Evolutionary conservation across 2,888 invertebrate species (phyloP), one percentile per base, ranked within the genome.

Genomic region (Lepetodrilus schrolli): DNA sequence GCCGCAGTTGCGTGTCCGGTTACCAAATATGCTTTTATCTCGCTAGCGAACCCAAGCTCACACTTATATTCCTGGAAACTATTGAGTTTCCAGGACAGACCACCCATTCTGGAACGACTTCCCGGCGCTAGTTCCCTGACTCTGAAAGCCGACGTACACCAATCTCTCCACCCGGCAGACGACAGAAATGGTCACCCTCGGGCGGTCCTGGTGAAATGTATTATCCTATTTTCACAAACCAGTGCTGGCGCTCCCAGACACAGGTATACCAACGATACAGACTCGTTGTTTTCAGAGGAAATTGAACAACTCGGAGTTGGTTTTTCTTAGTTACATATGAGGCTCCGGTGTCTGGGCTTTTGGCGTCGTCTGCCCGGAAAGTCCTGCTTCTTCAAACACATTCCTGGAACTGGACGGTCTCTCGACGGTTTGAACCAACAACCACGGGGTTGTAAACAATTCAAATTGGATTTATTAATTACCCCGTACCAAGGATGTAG

Each of bases 1-100:
- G 23, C 58, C 58, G 58, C 17, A 58, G 58, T 58, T 58, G 34
- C 58, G 58, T 58, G 34, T 58, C 58, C 7, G 26, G 58, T 58
- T 58, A 58, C 58, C 58, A 58, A 58, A 30, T 58, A 58, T 58
- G 58, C 58, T 58, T 58, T 58, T 58, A 58, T 58, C 30, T 58
- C 58, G 58, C 17, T 58, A 30, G 58, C 58, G n/a, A 58, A 13
- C 58, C 58, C 30, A 34, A 58, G 30, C n/a, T 23, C 30, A 58
- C 58, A 30, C 58, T 58, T 58, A 30, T 23, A 58, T 13, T 30
- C 58, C 26, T 17, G 43, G 13, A 43, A 17, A 43, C 43, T 13
- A 43, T 58, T 4, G 58, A 21, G 26, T 30, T 58, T 23, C 58
- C 58, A 58, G 17, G 43, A 17, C 17, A 26, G 58, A 58, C 58